Evolutionary conservation across 2,888 invertebrate species (phyloP).

Genomic region (Monochamus alternatus): DNA sequence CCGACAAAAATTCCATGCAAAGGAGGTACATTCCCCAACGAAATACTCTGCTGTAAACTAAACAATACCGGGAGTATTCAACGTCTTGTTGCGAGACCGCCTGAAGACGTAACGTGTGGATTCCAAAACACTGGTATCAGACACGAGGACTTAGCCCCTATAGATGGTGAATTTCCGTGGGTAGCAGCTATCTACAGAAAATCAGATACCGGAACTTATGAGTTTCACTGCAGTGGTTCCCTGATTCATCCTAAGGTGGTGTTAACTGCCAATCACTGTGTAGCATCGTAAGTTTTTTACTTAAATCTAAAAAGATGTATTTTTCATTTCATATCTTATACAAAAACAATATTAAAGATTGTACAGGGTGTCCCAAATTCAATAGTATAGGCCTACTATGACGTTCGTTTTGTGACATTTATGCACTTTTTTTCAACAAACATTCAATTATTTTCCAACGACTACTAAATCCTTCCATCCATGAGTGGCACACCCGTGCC

Average conservation of each 20-base stretch:
- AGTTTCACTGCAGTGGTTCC: constrained; percentile 53
- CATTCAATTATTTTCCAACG: no score
- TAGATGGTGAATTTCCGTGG: constrained; percentile 59
- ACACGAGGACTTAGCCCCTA: constrained; percentile 45
- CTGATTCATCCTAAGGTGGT: constrained; percentile 58
- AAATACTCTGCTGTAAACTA: constrained; percentile 29
- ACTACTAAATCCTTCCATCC: no score
- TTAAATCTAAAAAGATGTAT: no score
- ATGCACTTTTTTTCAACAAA: no score
- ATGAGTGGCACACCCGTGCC: no score
- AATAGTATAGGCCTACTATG: no score
- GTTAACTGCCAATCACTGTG: constrained; percentile 56
- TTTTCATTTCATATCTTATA: no score
- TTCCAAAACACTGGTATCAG: constrained; percentile 44
- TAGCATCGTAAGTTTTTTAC: constrained; percentile 15
- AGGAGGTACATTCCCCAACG: constrained; percentile 8
- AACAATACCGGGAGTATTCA: not conserved
- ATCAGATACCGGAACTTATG: constrained; percentile 32
- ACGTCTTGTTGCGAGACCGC: not conserved
- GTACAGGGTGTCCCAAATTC: no score
- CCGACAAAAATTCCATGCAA: constrained; percentile 24
- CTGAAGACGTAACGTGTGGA: constrained; percentile 46
- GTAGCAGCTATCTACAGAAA: constrained; percentile 53
- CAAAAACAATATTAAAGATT: no score
- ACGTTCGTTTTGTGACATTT: no score